Conservation (phyloP, 2,888 invertebrate species). For the Heliconius hortense region DNA sequence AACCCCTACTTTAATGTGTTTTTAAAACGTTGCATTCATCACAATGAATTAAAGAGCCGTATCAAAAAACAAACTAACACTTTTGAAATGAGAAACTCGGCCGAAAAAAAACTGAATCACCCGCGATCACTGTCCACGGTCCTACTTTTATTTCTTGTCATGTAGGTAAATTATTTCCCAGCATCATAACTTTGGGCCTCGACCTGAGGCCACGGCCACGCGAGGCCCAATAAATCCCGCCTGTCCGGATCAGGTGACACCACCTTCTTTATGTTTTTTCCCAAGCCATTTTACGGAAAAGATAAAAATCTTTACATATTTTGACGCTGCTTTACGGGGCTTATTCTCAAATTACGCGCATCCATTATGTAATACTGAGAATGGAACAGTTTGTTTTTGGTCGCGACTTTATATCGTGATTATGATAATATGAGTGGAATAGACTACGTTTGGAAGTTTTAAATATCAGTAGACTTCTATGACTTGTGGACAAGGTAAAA, state of each 20-base stretch:
- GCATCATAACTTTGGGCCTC: constrained; percentile 73
- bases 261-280: constrained; percentile 83
- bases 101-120: constrained; percentile 56
- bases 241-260: constrained; percentile 82
- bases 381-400: constrained; percentile 51
- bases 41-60: constrained; percentile 41
- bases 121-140: constrained; percentile 59
- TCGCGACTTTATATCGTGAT: constrained; percentile 26
- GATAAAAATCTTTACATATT: constrained; percentile 83
- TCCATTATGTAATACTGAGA: constrained; percentile 77
- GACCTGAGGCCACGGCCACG: constrained; percentile 80
- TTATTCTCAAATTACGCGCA: constrained; percentile 80
- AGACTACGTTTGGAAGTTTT: constrained; percentile 4
- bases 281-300: constrained; percentile 82
- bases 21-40: constrained; percentile 44
- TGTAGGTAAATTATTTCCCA: constrained; percentile 70
- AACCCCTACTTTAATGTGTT: constrained; percentile 40
- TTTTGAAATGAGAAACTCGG: constrained; percentile 47
- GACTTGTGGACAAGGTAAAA: background rate
- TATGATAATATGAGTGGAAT: constrained; percentile 8
- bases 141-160: constrained; percentile 65
- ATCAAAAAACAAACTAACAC: constrained; percentile 34
- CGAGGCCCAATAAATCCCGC: constrained; percentile 72
- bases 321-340: constrained; percentile 79
- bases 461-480: background rate